Percentiles rank a stretch among this genome's conserved stretches.
Evolutionary conservation across 2,797 vertebrate genomes (phyloP).

Genomic region (Limosa lapponica): DNA sequence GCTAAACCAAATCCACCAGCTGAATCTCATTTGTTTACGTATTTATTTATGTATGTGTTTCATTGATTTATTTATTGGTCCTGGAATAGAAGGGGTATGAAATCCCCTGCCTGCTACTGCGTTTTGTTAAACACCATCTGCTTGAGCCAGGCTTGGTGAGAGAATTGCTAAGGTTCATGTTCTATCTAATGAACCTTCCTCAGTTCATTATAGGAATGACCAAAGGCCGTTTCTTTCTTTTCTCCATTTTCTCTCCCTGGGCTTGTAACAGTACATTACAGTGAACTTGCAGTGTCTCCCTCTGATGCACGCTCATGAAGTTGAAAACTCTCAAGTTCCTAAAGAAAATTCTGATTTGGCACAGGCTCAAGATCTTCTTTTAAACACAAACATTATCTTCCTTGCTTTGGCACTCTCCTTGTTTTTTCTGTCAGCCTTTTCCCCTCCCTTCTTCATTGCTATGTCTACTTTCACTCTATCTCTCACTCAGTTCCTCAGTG

Average conservation of each 20-base stretch:
- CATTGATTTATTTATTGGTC: conserved; percentile 17
- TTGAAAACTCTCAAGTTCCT: conserved; percentile 23
- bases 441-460: background rate
- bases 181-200: background rate
- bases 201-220: background rate
- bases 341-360: conserved; percentile 54
- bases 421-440: conserved; percentile 55
- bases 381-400: conserved; percentile 50
- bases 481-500: background rate
- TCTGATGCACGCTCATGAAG: background rate
- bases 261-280: background rate
- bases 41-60: background rate
- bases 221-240: conserved; percentile 6
- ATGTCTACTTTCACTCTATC: background rate
- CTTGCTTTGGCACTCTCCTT: conserved; percentile 30
- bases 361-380: conserved; percentile 24
- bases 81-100: background rate
- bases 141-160: background rate
- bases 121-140: background rate
- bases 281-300: background rate
- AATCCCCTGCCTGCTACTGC: background rate
- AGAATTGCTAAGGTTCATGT: background rate
- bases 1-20: background rate
- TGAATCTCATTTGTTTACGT: background rate
- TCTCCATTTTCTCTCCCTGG: background rate